Percentiles rank a stretch among this genome's conserved stretches.
Evolutionary conservation across 92 coral and sea anemone species (phyloP).

Genomic region (Zoanthus sociatus): DNA sequence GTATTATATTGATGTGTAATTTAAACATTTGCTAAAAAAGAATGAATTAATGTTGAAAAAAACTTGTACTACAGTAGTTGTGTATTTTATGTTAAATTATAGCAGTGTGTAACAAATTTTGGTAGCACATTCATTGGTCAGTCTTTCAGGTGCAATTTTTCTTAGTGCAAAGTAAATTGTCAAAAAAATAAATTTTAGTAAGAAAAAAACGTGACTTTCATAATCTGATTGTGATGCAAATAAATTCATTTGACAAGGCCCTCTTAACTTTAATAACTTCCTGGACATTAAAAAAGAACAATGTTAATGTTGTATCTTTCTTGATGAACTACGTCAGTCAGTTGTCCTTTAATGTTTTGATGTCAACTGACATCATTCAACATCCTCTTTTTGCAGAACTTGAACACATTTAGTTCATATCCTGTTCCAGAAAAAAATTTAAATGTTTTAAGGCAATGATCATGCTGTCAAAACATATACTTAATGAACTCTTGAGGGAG

Average conservation of each 20-base stretch:
- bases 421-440: background rate
- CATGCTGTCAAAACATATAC: background rate
- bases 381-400: background rate
- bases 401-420: background rate
- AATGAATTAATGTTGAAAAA: too few relatives aligned
- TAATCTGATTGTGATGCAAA: background rate
- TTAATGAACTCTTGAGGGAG: background rate
- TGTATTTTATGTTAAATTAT: too few relatives aligned
- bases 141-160: too few relatives aligned
- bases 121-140: too few relatives aligned
- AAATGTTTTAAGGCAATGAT: background rate
- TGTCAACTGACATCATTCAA: constrained; percentile 1
- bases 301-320: background rate
- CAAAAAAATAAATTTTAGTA: background rate
- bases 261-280: background rate
- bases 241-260: background rate
- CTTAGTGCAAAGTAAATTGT: too few relatives aligned
- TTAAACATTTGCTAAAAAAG: too few relatives aligned
- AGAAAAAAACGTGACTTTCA: background rate
- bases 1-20: too few relatives aligned
- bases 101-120: too few relatives aligned
- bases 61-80: too few relatives aligned
- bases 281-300: background rate
- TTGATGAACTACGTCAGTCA: background rate
- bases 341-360: background rate